Percentiles rank a stretch among this genome's conserved stretches.
These are phyloP conservation scores for Chloromyia formosa DNA, from an alignment of 2,888 invertebrate species.

Conservation along the genomic window DNA sequence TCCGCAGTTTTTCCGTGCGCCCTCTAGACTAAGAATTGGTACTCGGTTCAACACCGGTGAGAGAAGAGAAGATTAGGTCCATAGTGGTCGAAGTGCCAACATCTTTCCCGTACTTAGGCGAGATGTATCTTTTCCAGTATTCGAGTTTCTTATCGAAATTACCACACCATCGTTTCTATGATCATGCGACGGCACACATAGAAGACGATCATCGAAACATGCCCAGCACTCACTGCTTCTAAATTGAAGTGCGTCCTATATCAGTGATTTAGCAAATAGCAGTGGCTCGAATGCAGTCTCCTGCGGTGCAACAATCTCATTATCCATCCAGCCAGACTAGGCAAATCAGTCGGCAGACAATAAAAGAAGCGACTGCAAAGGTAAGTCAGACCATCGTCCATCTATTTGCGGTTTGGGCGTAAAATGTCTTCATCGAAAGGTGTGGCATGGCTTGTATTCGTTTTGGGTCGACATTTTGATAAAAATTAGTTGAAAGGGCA, in stretches of 20 bases:
- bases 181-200: constrained; percentile 28
- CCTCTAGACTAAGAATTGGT: background rate
- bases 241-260: constrained; percentile 17
- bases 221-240: constrained; percentile 24
- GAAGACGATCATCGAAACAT: constrained; percentile 26
- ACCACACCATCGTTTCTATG: constrained; percentile 39
- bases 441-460: background rate
- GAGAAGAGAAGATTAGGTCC: too few species aligned
- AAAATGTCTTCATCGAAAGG: constrained; percentile 16
- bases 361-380: constrained; percentile 3
- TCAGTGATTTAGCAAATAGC: constrained; percentile 11
- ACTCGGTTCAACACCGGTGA: background rate
- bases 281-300: constrained; percentile 28
- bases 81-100: background rate
- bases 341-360: background rate
- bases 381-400: background rate
- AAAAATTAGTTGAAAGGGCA: constrained; percentile 44
- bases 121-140: constrained; percentile 13
- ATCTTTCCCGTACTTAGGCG: constrained; percentile 25
- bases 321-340: background rate
- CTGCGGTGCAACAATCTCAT: constrained; percentile 21
- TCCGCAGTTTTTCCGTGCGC: background rate
- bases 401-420: constrained; percentile 20
- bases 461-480: constrained; percentile 38
- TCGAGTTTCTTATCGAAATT: constrained; percentile 40